phyloP scores from a whole-genome alignment of 2,888 invertebrate species.

The Andrena haemorrhoa region DNA sequence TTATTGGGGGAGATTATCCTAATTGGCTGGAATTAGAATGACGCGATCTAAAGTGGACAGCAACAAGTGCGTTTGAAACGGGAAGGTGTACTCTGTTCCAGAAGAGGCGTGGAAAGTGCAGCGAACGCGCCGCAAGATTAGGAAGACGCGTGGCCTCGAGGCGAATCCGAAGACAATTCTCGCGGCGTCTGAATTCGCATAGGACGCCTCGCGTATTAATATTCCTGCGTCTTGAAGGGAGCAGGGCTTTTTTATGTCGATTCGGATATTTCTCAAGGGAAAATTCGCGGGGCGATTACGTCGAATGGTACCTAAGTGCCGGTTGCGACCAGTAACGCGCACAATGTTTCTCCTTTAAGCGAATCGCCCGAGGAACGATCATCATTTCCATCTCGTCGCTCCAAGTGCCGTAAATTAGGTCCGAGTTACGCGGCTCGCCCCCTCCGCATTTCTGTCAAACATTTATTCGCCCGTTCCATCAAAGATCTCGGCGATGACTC shows the following conservation, averaged over 20 bases:
- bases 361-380: not conserved
- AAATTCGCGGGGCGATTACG: constrained; percentile 50
- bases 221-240: constrained; percentile 45
- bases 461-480: not conserved
- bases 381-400: not conserved
- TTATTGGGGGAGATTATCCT: constrained; percentile 15
- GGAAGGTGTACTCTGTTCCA: no score
- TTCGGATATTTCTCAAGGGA: constrained; percentile 46
- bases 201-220: constrained; percentile 39
- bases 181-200: no score
- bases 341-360: constrained; percentile 17
- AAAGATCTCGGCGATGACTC: not conserved
- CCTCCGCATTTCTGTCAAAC: not conserved
- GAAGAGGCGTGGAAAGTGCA: no score
- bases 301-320: constrained; percentile 42
- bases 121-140: no score
- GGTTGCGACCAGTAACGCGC: constrained; percentile 21
- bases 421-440: not conserved
- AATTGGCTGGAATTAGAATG: no score
- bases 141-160: no score
- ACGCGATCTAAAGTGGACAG: no score
- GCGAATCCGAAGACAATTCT: no score
- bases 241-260: constrained; percentile 37
- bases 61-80: no score
- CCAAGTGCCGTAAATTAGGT: constrained; percentile 1